These are phyloP conservation scores for Mormyrus hasselquistii DNA, from an alignment of 2,797 vertebrate genomes.

Conservation along the genomic window DNA sequence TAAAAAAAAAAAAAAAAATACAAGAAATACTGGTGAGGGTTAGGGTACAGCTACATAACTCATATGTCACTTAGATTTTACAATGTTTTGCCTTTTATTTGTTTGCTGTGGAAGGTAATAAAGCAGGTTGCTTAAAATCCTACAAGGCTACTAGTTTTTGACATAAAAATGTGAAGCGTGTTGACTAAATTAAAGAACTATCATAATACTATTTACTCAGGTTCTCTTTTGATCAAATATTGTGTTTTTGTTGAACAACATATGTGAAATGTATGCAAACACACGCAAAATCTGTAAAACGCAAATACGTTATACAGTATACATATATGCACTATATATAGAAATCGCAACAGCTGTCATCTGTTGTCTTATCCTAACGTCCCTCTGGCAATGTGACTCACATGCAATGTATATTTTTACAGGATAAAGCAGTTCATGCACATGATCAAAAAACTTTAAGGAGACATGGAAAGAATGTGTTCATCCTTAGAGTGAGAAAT, in stretches of 20 bases:
- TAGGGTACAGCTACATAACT: neutral
- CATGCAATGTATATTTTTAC: constrained; percentile 8
- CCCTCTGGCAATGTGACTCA: constrained; percentile 44
- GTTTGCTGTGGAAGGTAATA: neutral
- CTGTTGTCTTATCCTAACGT: constrained; percentile 48
- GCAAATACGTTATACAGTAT: neutral
- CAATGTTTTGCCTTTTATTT: neutral
- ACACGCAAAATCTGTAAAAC: neutral
- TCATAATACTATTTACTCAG: neutral
- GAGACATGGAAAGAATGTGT: constrained; percentile 62
- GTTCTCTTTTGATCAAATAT: neutral
- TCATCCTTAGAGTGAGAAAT: constrained; percentile 49
- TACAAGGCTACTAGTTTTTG: neutral
- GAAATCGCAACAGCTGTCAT: constrained; percentile 44
- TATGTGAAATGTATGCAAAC: neutral
- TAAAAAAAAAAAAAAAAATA: neutral
- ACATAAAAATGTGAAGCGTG: neutral
- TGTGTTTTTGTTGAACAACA: neutral
- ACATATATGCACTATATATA: constrained; percentile 8
- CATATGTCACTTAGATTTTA: neutral
- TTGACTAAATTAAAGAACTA: neutral
- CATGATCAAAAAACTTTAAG: constrained; percentile 68
- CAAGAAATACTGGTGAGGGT: neutral
- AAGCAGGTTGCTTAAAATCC: neutral
- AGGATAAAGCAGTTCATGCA: constrained; percentile 35